Percentiles rank a stretch among this genome's conserved stretches.
These are phyloP conservation scores for Cyprinodon brontotheroides DNA, from an alignment of 2,113 vertebrate species.

Conservation along the genomic window DNA sequence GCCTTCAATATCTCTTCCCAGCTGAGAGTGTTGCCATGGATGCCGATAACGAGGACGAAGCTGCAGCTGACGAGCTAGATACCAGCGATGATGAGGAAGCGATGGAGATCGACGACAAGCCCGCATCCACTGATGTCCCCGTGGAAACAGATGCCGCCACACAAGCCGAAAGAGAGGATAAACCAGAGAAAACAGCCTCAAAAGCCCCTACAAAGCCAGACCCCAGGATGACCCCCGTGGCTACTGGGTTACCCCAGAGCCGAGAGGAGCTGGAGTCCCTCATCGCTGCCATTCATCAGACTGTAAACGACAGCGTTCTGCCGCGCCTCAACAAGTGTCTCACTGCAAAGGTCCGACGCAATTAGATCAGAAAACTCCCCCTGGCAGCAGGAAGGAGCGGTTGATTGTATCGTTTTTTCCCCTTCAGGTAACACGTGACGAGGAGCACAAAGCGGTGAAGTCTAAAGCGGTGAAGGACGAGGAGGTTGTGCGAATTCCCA, in stretches of 20 bases:
- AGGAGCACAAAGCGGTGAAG: conserved; percentile 92
- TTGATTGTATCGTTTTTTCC: background rate
- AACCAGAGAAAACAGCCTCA: conserved; percentile 4
- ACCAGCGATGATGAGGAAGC: conserved; percentile 71
- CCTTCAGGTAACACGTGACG: conserved; percentile 88
- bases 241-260: conserved; percentile 85
- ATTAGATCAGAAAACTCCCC: background rate
- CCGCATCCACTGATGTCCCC: conserved; percentile 13
- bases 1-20: background rate
- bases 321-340: conserved; percentile 92
- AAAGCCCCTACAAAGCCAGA: conserved; percentile 3
- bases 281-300: conserved; percentile 84
- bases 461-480: conserved; percentile 91
- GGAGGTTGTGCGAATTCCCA: conserved; percentile 89
- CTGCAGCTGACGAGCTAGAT: conserved; percentile 71
- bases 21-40: conserved; percentile 35
- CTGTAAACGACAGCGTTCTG: conserved; percentile 85
- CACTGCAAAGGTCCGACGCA: conserved; percentile 84
- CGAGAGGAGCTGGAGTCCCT: conserved; percentile 85
- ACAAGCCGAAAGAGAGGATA: conserved; percentile 4
- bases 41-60: conserved; percentile 10
- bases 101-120: conserved; percentile 42
- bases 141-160: conserved; percentile 70
- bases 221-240: conserved; percentile 10
- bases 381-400: fast-evolving